Conservation (phyloP, 2,888 invertebrate species). For the Brachylomia viminalis region DNA sequence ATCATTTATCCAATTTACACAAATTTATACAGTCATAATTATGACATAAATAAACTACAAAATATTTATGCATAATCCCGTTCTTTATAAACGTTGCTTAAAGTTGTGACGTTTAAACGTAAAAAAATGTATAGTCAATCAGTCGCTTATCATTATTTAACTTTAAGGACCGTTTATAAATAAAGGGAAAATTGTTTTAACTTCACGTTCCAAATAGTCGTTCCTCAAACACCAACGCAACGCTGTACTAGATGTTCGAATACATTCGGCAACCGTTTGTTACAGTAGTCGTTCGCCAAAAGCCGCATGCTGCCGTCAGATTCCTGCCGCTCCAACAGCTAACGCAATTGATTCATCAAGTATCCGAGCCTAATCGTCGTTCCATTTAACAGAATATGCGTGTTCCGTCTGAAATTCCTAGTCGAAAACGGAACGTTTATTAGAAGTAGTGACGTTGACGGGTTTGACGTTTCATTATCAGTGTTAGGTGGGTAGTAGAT, state of each 20-base stretch:
- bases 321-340: constrained; percentile 36
- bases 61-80: too few species aligned
- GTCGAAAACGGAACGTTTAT: constrained; percentile 20
- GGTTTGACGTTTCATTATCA: constrained; percentile 20
- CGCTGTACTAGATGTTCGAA: neutral
- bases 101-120: too few species aligned
- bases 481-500: neutral
- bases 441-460: constrained; percentile 2
- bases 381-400: constrained; percentile 30
- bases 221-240: neutral
- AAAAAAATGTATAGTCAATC: too few species aligned
- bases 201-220: neutral
- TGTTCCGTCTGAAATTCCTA: constrained; percentile 31
- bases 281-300: constrained; percentile 8
- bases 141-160: too few species aligned
- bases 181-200: neutral
- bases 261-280: constrained; percentile 20
- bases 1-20: too few species aligned
- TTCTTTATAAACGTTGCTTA: too few species aligned
- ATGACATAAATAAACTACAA: too few species aligned
- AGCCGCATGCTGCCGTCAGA: constrained; percentile 53
- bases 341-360: constrained; percentile 62
- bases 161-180: too few species aligned
- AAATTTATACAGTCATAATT: neutral
- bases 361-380: constrained; percentile 54